These are phyloP conservation scores for Slavum lentiscoides DNA, from an alignment of 2,888 invertebrate species.

Conservation along the genomic window DNA sequence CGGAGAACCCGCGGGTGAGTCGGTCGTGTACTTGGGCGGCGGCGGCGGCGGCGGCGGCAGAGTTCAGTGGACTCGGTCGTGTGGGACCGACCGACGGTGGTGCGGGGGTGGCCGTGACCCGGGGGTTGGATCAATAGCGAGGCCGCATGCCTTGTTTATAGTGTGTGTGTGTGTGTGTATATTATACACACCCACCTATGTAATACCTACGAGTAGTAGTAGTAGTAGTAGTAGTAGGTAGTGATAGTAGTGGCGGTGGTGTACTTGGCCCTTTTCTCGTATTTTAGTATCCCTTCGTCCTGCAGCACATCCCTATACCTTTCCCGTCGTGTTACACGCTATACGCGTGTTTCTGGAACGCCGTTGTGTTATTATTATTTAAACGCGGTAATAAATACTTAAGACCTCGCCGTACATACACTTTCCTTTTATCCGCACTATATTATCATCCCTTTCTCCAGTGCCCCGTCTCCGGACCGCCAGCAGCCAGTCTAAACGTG, in stretches of 20 bases:
- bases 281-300: too few relatives aligned
- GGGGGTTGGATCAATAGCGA: slow-evolving; percentile 52
- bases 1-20: neutral
- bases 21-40: neutral
- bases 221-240: neutral
- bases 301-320: neutral
- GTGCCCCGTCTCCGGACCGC: too few relatives aligned
- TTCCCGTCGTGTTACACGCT: neutral
- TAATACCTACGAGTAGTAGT: neutral
- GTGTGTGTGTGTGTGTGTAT: neutral
- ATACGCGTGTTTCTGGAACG: neutral
- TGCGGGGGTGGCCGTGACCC: slow-evolving; percentile 50
- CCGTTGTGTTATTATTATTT: slow-evolving; percentile 36
- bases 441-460: neutral
- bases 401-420: neutral
- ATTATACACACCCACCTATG: neutral
- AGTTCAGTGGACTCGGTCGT: slow-evolving; percentile 54
- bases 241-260: too few relatives aligned
- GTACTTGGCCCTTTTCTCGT: too few relatives aligned
- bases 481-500: too few relatives aligned
- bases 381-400: slow-evolving; percentile 45
- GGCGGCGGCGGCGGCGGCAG: slow-evolving; percentile 44
- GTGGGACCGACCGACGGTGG: slow-evolving; percentile 37
- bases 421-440: neutral
- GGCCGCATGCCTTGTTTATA: slow-evolving; percentile 50